Percentiles rank a stretch among this genome's conserved stretches.
phyloP scores from a whole-genome alignment of 2,113 vertebrate genomes.

The Python bivittatus region DNA sequence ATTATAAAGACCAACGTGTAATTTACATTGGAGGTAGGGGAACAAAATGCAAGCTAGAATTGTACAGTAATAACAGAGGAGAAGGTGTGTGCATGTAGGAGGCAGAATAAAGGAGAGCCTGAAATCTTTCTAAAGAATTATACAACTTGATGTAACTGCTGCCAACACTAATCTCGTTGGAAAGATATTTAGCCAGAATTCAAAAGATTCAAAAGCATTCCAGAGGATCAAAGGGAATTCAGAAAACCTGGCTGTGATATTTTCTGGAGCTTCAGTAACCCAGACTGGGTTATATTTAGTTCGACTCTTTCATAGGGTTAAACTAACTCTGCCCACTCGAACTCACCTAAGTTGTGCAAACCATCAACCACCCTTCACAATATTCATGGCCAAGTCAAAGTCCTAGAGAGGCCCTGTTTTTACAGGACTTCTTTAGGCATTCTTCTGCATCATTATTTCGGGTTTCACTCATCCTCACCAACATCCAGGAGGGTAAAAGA shows the following conservation, averaged over 20 bases:
- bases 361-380: neutral
- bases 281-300: neutral
- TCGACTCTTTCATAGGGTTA: neutral
- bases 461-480: neutral
- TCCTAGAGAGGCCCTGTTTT: neutral
- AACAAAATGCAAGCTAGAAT: slow-evolving; percentile 19
- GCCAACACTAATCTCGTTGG: neutral
- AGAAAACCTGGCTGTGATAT: accelerated
- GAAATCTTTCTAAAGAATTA: neutral
- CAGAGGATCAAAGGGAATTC: neutral
- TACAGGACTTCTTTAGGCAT: neutral
- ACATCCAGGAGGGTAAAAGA: neutral
- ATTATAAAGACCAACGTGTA: slow-evolving; percentile 31
- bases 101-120: slow-evolving; percentile 2
- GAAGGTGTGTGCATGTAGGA: neutral
- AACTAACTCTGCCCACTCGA: neutral
- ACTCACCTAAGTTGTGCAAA: neutral
- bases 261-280: accelerated
- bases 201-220: neutral
- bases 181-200: neutral
- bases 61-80: slow-evolving; percentile 35
- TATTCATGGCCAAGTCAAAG: neutral
- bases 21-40: neutral
- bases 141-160: neutral
- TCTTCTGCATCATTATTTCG: neutral